These are phyloP conservation scores for Catostomus latipinnis DNA, from an alignment of 2,797 vertebrate genomes.

Conservation along the genomic window DNA sequence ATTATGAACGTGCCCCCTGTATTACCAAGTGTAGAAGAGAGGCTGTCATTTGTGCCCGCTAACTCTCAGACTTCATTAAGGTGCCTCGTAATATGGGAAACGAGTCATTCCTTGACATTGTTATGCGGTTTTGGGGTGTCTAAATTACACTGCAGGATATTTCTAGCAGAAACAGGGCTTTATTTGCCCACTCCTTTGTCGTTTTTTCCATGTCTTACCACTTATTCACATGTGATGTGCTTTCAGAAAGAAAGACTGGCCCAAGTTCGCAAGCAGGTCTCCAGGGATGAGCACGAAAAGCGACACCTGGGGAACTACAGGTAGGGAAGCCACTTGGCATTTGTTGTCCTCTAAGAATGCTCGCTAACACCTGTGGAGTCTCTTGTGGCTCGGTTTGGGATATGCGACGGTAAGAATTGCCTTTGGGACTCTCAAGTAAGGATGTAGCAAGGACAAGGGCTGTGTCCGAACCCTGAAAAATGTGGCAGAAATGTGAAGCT, in stretches of 20 bases:
- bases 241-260: constrained; percentile 94
- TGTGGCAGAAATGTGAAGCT: no score
- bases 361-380: constrained; percentile 48
- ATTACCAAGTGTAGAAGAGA: constrained; percentile 53
- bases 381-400: constrained; percentile 32
- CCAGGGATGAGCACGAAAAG: constrained; percentile 94
- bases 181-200: neutral
- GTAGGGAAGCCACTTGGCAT: constrained; percentile 75
- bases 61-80: constrained; percentile 59
- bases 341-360: constrained; percentile 46
- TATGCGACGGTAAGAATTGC: neutral
- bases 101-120: constrained; percentile 33
- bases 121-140: constrained; percentile 23
- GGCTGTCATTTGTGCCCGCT: constrained; percentile 35
- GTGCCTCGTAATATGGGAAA: constrained; percentile 41
- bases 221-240: constrained; percentile 59
- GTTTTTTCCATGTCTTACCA: constrained; percentile 26
- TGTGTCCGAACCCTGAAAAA: no score
- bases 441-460: constrained; percentile 23
- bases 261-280: constrained; percentile 95
- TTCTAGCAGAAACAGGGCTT: constrained; percentile 4
- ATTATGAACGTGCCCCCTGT: constrained; percentile 56
- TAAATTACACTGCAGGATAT: constrained; percentile 22
- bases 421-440: constrained; percentile 16
- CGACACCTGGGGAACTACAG: constrained; percentile 98